Base-by-base conservation (phyloP, 2,113 vertebrate genomes). In the Meriones unguiculatus region DNA sequence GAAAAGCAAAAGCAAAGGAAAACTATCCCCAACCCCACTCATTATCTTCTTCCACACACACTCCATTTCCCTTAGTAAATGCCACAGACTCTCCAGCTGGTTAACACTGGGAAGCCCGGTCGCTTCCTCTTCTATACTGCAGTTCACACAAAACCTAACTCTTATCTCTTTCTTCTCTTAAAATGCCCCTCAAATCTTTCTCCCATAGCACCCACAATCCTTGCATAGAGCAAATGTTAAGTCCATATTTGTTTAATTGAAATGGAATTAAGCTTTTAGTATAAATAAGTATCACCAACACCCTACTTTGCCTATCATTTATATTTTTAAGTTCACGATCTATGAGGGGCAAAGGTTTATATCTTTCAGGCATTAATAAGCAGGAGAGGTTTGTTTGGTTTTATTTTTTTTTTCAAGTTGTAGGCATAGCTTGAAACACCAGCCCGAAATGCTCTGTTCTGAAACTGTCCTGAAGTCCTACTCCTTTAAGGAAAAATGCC, bases 181-280 rank as follows among this genome's bases (percentile, higher is more conserved):
- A 80, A 81, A 50, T 76, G 22, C 28, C 76, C 78, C 90, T 97
- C 64, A 52, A 46, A 50, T 77, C 76, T 35, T 87, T 50, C 41
- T 62, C 76, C 28, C 54, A 22, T 2, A 50, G 41, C 20, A 70
- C 2, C 28, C 32, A 72, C 7, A 22, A 90, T 81, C 85, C 75
- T 90, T 54, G 28, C 28, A 82, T 3, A 28, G 57, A 50, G 17
- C 65, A 84, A 95, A 89, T 65, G 38, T 22, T 67, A 89, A 87
- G 59, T 46, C 69, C 46, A 50, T 2, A 87, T n/a, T 67, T 96
- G 59, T 52, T 90, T 91, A 70, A 87, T 70, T 38, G 50, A 91
- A 77, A 96, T 82, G 59, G 38, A 91, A 97, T 89, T 87, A 95
- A 50, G 85, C 7, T 15, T 95, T 90, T 80, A 92, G 89, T 81